Percentiles rank a stretch among this genome's conserved stretches.
Conservation (phyloP, 1,140 invertebrate species). For the Thereuonema tuberculata region DNA sequence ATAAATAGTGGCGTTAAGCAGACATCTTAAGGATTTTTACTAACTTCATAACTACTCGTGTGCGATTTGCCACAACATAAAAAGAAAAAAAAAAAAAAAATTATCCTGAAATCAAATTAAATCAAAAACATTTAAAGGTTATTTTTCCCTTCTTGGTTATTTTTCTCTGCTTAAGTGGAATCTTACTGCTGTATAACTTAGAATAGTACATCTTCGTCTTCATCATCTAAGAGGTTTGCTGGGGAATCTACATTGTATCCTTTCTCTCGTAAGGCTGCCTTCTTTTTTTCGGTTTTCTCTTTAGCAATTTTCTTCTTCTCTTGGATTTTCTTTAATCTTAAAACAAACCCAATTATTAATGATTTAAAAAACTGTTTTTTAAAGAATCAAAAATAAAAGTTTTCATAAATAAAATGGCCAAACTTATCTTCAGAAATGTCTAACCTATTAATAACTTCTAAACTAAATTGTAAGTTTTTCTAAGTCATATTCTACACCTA, state of each 20-base stretch:
- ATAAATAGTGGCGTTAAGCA: too few relatives aligned
- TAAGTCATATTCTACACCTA: neutral
- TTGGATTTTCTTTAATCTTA: conserved; percentile 81
- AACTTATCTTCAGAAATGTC: neutral
- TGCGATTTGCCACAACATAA: too few relatives aligned
- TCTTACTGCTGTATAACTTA: too few relatives aligned
- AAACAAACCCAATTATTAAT: conserved; percentile 14
- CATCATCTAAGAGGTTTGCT: conserved; percentile 41
- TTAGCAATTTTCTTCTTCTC: conserved; percentile 58
- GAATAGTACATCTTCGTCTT: conserved; percentile 85
- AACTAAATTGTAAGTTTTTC: neutral
- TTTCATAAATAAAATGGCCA: neutral
- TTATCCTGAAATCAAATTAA: too few relatives aligned
- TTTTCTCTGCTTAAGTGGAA: too few relatives aligned
- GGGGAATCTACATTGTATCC: neutral
- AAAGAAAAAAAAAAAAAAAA: too few relatives aligned
- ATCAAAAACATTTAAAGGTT: too few relatives aligned
- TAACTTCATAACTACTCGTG: too few relatives aligned
- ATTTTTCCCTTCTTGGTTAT: too few relatives aligned
- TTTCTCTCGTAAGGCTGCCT: conserved; percentile 22
- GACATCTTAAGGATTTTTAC: too few relatives aligned
- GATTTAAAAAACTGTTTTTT: neutral
- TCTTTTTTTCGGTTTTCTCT: conserved; percentile 39
- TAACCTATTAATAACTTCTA: neutral
- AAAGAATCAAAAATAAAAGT: neutral